Base-by-base conservation (phyloP, 1,140 invertebrate species). In the Choristoneura fumiferana region DNA sequence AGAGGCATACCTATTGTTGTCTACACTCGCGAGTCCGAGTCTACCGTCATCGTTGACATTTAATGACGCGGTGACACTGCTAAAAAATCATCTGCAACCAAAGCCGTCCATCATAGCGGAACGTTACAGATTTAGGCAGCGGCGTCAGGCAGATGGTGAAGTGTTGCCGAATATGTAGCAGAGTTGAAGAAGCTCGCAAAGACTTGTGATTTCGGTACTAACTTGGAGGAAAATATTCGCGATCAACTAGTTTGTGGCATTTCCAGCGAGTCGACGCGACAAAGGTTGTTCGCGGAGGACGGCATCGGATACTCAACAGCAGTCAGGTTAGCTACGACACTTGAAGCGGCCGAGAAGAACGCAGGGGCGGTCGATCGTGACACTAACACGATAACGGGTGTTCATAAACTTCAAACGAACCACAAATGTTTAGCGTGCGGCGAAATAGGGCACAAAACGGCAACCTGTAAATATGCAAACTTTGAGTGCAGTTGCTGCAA, bases 201-300 rank as follows among this genome's bases (percentile, higher is more conserved):
- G 29, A 36, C 8, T 1, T 57, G 54, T 57, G 36, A 57, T 22
- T 57, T 57, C 12, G 37, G 29, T 4, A 13, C 54, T 2, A 12
- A 4, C 4, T 35, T 57, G n/a, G 35, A 55, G 10, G 54, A 55
- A 13, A 55, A 38, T 15, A 18, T 54, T 29, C 52, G 52, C 6
- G 55, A 58, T 45, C 56, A 45, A 34, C 36, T 58, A 5, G 39
- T 58, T 34, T 58, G 56, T 58, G 56, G 56, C 10, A 12, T 45
- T 12, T 6, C 8, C 3, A 58, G 40, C 35, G 56, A 37, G 9
- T 37, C 35, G 8, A 37, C 35, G 8, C 3, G 35, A 12, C 35
- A 37, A 12, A 37, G 35, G 13, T 10, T 14, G 10, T 17, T 36
- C 15, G n/a, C 17, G 1, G 49, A 53, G 33, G 40, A 58, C 33